A percentile compares a stretch with the other conserved stretches of the same genome.
Conservation (phyloP, 2,888 invertebrate species). For the Himalopsyche anomala region DNA sequence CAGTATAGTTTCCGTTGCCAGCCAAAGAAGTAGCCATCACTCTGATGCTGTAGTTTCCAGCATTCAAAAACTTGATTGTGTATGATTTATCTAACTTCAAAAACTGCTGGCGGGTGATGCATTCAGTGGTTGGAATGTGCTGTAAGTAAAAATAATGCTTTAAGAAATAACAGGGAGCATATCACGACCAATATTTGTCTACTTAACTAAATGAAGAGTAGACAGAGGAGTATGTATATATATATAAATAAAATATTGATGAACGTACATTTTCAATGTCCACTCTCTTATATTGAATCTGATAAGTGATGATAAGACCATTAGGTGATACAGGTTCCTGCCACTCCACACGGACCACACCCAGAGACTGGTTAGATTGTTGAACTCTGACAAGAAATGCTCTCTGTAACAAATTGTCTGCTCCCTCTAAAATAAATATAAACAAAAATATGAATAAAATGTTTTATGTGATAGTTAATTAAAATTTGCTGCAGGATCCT, state of each 20-base stretch:
- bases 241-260: not conserved
- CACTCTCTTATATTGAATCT: constrained; percentile 84
- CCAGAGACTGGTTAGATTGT: constrained; percentile 67
- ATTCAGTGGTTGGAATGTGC: constrained; percentile 78
- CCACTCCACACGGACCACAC: constrained; percentile 86
- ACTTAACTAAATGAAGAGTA: not conserved
- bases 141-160: constrained; percentile 67
- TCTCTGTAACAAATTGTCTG: constrained; percentile 78
- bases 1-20: constrained; percentile 82
- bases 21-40: constrained; percentile 88
- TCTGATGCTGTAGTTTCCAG: constrained; percentile 90
- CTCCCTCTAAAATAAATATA: constrained; percentile 75
- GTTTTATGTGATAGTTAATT: no score
- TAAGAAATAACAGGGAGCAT: not conserved
- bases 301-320: constrained; percentile 91
- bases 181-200: not conserved
- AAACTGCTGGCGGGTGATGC: constrained; percentile 82
- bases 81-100: constrained; percentile 73
- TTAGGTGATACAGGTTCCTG: constrained; percentile 89
- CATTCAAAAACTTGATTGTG: constrained; percentile 77
- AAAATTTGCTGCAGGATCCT: no score
- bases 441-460: no score
- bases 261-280: constrained; percentile 81
- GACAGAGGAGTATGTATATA: no score
- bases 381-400: constrained; percentile 73